phyloP scores from a whole-genome alignment of 2,888 invertebrate species.

The Drosophila emarginata region DNA sequence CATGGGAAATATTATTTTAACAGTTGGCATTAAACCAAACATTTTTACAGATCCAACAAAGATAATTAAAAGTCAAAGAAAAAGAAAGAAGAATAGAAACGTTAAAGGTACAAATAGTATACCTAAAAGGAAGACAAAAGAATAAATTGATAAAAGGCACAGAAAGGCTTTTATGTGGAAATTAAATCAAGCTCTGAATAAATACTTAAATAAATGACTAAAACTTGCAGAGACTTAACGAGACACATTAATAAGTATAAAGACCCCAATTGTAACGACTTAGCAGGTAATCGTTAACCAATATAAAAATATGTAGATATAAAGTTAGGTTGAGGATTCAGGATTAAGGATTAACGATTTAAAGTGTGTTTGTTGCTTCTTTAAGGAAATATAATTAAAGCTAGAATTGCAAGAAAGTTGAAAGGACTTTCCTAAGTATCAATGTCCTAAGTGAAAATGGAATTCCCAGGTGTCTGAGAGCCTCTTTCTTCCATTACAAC shows the following conservation, averaged over 20 bases:
- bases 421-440: too few relatives aligned
- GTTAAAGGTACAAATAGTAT: neutral
- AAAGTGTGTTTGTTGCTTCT: too few relatives aligned
- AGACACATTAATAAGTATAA: neutral
- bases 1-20: constrained; percentile 31
- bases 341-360: too few relatives aligned
- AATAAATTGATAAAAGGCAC: neutral
- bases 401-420: too few relatives aligned
- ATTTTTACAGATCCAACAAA: neutral
- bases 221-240: neutral
- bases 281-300: too few relatives aligned
- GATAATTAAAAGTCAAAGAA: neutral
- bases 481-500: too few relatives aligned
- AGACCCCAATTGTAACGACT: neutral
- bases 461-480: too few relatives aligned
- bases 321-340: too few relatives aligned
- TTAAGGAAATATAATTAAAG: too few relatives aligned
- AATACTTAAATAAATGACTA: neutral
- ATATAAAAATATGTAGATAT: too few relatives aligned
- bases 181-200: neutral
- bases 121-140: neutral
- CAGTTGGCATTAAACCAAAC: constrained; percentile 30
- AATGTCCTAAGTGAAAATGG: too few relatives aligned
- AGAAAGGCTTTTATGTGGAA: neutral
- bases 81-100: neutral